Conservation (phyloP, 2,113 vertebrate species). For the Bufo bufo region DNA sequence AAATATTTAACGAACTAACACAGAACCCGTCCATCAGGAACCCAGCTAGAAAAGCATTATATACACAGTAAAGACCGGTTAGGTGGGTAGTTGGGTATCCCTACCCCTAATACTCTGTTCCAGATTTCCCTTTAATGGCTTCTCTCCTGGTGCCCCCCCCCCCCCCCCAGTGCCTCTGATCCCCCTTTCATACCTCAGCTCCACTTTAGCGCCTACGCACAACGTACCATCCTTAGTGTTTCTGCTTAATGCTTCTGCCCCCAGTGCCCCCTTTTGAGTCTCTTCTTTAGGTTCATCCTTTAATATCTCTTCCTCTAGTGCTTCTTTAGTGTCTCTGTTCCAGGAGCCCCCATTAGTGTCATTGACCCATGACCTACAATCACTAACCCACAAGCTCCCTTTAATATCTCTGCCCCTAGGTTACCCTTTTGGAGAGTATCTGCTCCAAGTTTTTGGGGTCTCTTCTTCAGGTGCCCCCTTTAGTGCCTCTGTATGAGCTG, state of each 20-base stretch:
- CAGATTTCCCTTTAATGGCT: too few relatives aligned
- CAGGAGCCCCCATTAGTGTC: background rate
- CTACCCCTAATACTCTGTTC: too few relatives aligned
- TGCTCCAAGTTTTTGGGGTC: too few relatives aligned
- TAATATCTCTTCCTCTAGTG: background rate
- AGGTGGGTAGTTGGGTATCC: too few relatives aligned
- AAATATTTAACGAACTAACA: slow-evolving; percentile 5
- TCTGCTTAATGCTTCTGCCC: background rate
- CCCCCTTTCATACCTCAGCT: too few relatives aligned
- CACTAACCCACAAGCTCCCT: background rate
- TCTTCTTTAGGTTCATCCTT: background rate
- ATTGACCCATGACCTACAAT: too few relatives aligned
- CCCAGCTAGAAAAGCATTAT: background rate
- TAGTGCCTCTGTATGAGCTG: background rate
- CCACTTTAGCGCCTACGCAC: too few relatives aligned
- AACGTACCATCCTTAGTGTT: background rate
- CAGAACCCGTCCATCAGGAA: slow-evolving; percentile 17
- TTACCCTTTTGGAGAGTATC: too few relatives aligned
- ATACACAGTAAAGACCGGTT: too few relatives aligned
- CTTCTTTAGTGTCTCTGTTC: background rate
- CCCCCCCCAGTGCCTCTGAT: too few relatives aligned
- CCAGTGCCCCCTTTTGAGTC: background rate
- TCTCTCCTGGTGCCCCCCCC: too few relatives aligned
- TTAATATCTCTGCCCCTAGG: background rate
- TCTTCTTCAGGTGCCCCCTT: background rate